Evolutionary conservation across 2,888 invertebrate genomes (phyloP).

Genomic region (Cataglyphis altisquamis): DNA sequence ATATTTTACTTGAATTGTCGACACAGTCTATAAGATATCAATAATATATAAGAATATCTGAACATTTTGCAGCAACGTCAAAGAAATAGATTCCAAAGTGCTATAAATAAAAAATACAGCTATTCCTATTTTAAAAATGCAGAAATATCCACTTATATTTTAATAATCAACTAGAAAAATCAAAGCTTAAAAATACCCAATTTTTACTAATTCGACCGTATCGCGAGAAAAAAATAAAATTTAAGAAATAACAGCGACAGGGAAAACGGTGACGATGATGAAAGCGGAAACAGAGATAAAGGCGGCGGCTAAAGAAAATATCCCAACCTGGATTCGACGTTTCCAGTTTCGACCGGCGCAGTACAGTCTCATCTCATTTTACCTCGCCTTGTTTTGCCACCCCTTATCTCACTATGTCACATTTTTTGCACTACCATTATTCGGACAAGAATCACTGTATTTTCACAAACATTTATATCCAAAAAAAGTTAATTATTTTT

Average conservation of each 20-base stretch:
- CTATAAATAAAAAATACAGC: neutral
- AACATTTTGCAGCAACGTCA: neutral
- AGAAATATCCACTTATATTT: neutral
- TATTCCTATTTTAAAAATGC: neutral
- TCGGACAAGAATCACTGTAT: slow-evolving; percentile 75
- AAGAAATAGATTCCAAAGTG: neutral
- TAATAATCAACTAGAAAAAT: neutral
- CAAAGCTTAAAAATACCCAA: neutral
- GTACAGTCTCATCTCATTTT: slow-evolving; percentile 25
- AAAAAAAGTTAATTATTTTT: neutral
- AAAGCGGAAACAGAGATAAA: neutral
- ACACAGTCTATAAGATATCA: neutral
- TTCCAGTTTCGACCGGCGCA: slow-evolving; percentile 73
- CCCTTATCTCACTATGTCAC: neutral
- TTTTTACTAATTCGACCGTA: neutral
- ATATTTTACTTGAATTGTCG: neutral
- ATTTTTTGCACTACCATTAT: slow-evolving; percentile 75
- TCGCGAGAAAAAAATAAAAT: neutral
- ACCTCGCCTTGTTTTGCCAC: neutral
- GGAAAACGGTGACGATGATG: neutral
- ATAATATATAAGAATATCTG: neutral
- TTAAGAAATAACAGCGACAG: neutral
- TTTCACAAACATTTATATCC: slow-evolving; percentile 23
- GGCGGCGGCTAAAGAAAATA: slow-evolving; percentile 40
- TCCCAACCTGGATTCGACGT: slow-evolving; percentile 46